Percentiles rank a stretch among this genome's conserved stretches.
These are phyloP conservation scores for Ennomos erosarius DNA, from an alignment of 2,888 invertebrate genomes.

Conservation along the genomic window DNA sequence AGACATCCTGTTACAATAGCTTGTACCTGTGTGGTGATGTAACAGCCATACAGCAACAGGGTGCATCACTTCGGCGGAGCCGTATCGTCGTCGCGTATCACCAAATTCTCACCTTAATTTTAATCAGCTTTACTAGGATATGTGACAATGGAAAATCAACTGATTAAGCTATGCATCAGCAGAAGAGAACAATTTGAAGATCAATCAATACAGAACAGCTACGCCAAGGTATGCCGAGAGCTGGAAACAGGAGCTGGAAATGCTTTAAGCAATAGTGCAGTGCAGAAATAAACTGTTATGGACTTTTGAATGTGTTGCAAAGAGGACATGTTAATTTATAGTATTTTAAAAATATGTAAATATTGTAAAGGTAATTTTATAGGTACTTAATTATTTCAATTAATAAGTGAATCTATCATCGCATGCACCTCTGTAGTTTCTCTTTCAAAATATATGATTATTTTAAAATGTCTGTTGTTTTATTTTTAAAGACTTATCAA, in stretches of 20 bases:
- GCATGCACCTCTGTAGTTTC: conserved; percentile 19
- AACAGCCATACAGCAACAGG: conserved; percentile 59
- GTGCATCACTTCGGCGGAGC: conserved; percentile 54
- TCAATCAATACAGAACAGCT: conserved; percentile 42
- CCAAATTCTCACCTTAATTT: conserved; percentile 68
- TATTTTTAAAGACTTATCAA: background rate
- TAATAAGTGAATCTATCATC: conserved; percentile 27
- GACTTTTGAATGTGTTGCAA: conserved; percentile 38
- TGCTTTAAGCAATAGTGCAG: conserved; percentile 36
- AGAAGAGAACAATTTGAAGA: conserved; percentile 46
- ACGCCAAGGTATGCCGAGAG: conserved; percentile 32
- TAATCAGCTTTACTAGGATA: conserved; percentile 72
- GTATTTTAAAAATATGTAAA: conserved; percentile 35
- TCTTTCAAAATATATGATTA: conserved; percentile 24
- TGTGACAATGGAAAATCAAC: conserved; percentile 56
- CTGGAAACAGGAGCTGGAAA: conserved; percentile 38
- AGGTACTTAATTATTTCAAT: conserved; percentile 28
- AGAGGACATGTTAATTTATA: conserved; percentile 35
- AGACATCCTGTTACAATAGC: conserved; percentile 67
- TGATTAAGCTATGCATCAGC: conserved; percentile 55
- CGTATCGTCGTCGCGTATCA: conserved; percentile 53
- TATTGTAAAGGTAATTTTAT: conserved; percentile 39
- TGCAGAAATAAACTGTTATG: conserved; percentile 40
- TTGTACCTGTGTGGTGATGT: conserved; percentile 77
- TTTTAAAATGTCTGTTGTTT: conserved; percentile 2